phyloP scores from a whole-genome alignment of 1,140 invertebrate species.

The Heterodera schachtii region DNA sequence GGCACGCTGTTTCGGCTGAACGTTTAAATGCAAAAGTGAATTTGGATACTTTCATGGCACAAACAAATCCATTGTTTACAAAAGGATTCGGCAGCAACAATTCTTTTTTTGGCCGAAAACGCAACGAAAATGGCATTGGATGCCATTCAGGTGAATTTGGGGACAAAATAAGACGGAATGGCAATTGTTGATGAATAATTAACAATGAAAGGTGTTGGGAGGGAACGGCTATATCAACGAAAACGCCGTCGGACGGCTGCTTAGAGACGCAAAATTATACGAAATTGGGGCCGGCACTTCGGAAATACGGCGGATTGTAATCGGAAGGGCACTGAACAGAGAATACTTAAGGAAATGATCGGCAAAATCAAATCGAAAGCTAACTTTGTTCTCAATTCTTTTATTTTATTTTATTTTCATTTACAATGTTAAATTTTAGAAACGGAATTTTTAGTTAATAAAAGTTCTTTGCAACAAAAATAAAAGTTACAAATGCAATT shows the following conservation, averaged over 20 bases:
- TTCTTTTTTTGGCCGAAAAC: constrained; percentile 86
- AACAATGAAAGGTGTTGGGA: constrained; percentile 71
- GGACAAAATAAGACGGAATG: constrained; percentile 31
- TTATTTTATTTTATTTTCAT: no score
- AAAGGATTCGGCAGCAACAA: constrained; percentile 87
- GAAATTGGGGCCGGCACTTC: constrained; percentile 98
- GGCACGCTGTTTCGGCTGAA: constrained; percentile 68
- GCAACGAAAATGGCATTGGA: constrained; percentile 86
- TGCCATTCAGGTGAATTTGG: constrained; percentile 83
- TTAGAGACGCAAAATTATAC: constrained; percentile 95
- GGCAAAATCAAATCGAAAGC: no score
- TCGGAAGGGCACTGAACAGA: constrained; percentile 81
- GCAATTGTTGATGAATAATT: no score
- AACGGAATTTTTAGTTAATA: no score
- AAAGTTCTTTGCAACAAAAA: no score
- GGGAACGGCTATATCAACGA: constrained; percentile 99
- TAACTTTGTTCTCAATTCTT: no score
- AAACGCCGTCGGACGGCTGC: constrained; percentile 86
- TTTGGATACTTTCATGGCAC: background rate
- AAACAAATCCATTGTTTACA: background rate
- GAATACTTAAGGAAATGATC: constrained; percentile 73
- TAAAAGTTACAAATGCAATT: no score
- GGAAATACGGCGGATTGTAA: constrained; percentile 88
- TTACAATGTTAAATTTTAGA: no score
- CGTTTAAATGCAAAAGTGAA: constrained; percentile 13